Percentiles rank a stretch among this genome's conserved stretches.
Evolutionary conservation across 1,140 invertebrate species (phyloP).

Genomic region (Lysiphlebus fabarum): DNA sequence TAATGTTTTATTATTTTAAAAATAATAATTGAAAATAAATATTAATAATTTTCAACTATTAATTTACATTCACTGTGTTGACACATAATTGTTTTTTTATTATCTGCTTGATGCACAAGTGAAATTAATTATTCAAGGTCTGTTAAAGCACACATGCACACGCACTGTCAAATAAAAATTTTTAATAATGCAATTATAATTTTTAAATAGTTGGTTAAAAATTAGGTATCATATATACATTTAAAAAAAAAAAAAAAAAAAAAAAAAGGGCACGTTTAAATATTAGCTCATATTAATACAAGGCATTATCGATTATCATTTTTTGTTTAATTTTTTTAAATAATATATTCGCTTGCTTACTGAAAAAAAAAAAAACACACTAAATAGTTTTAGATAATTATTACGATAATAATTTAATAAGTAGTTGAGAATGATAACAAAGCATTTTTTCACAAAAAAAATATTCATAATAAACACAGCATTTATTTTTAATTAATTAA

Average conservation of each 20-base stretch:
- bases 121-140: constrained; percentile 6
- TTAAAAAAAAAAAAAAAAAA: too few species aligned
- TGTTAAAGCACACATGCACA: constrained; percentile 22
- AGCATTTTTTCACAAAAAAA: neutral
- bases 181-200: too few species aligned
- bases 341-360: constrained; percentile 7
- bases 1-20: neutral
- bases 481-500: neutral
- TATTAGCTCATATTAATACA: neutral
- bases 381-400: neutral
- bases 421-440: constrained; percentile 9
- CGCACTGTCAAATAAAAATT: constrained; percentile 7
- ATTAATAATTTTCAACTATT: neutral
- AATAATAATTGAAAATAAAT: neutral
- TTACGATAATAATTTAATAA: neutral
- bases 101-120: constrained; percentile 20
- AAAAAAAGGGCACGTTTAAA: too few species aligned
- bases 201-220: too few species aligned
- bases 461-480: neutral
- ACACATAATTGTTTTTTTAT: constrained; percentile 12
- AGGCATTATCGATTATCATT: neutral
- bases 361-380: neutral
- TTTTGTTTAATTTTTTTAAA: neutral
- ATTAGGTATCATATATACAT: too few species aligned
- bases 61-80: constrained; percentile 6